Percentiles rank a stretch among this genome's conserved stretches.
phyloP scores from a whole-genome alignment of 2,888 invertebrate species.

The Leptopilina drosophilae region DNA sequence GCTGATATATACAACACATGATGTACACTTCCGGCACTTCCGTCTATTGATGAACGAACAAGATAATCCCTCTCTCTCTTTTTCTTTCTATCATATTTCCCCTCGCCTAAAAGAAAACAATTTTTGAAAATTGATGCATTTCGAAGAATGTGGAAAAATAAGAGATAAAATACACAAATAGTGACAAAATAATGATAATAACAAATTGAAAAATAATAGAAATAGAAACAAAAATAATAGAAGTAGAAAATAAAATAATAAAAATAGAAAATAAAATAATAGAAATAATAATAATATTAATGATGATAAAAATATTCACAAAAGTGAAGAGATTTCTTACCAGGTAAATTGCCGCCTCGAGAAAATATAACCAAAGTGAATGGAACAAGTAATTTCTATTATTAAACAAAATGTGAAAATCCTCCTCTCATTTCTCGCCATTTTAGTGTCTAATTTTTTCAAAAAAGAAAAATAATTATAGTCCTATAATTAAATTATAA shows the following conservation, averaged over 20 bases:
- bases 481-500: constrained; percentile 4
- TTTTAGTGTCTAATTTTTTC: not conserved
- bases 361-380: not conserved
- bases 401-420: not conserved
- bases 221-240: no score
- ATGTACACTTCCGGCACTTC: constrained; percentile 38
- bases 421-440: no score
- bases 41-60: constrained; percentile 12
- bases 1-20: not conserved
- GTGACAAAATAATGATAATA: not conserved
- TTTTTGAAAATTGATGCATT: no score
- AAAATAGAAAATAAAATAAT: no score
- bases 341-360: no score
- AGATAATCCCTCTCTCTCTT: not conserved
- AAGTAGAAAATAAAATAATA: no score
- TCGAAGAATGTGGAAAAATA: no score
- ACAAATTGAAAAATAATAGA: not conserved
- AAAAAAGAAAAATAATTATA: not conserved
- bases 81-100: not conserved
- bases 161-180: not conserved
- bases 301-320: no score
- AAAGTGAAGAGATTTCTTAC: no score
- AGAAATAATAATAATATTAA: no score
- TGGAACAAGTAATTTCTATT: constrained; percentile 6
- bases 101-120: not conserved